These are phyloP conservation scores for Drosophila melanogaster DNA, from an alignment of 1,140 invertebrate genomes.

Conservation along the genomic window Release_6_plus_ISO1_MT NT_033777.3:20536001-20536500, in stretches of 20 bases:
- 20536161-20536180: constrained; percentile 64
- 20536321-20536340: constrained; percentile 52
- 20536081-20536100: constrained; percentile 10
- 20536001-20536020: constrained; percentile 66
- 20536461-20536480: constrained; percentile 61
- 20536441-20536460: constrained; percentile 40
- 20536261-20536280: constrained; percentile 21
- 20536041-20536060: constrained; percentile 50
- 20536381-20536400: constrained; percentile 32
- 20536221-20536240: constrained; percentile 20
- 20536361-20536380: constrained; percentile 38
- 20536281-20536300: constrained; percentile 24
- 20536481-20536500: constrained; percentile 67
- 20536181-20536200: constrained; percentile 77
- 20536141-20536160: constrained; percentile 35
- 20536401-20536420: constrained; percentile 24
- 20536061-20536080: constrained; percentile 30
- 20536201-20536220: constrained; percentile 48
- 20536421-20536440: constrained; percentile 31
- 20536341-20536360: constrained; percentile 51
- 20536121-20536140: constrained; percentile 18
- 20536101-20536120: constrained; percentile 41
- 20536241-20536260: constrained; percentile 41
- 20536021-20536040: constrained; percentile 45
- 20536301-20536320: constrained; percentile 39